Percentiles rank a stretch among this genome's conserved stretches.
Evolutionary conservation across 2,113 vertebrate genomes (phyloP).

Genomic region (Siphamia tubifer): DNA sequence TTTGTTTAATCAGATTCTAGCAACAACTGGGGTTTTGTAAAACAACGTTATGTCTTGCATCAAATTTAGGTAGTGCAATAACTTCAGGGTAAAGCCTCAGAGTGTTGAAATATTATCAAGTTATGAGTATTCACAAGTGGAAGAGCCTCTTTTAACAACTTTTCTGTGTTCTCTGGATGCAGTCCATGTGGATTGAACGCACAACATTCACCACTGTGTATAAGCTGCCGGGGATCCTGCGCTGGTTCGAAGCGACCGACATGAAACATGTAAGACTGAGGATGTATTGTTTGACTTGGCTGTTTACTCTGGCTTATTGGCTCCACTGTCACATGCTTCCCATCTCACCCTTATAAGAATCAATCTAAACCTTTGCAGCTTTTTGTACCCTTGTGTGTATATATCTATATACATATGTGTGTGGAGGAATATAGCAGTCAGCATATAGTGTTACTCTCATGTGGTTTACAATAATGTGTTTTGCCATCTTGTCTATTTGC

Average conservation of each 20-base stretch:
- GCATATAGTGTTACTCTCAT: too few relatives aligned
- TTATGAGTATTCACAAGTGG: not conserved
- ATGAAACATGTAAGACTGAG: constrained; percentile 82
- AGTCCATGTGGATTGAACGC: constrained; percentile 99
- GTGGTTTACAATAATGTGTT: too few relatives aligned
- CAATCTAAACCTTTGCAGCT: not conserved
- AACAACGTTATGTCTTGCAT: not conserved
- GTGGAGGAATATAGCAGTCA: too few relatives aligned
- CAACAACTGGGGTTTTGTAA: not conserved
- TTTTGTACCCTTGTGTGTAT: too few relatives aligned
- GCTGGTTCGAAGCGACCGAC: constrained; percentile 93
- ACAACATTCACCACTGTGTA: constrained; percentile 93
- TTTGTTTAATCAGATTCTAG: constrained; percentile 1
- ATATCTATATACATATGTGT: too few relatives aligned
- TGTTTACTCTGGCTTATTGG: not conserved
- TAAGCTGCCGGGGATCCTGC: constrained; percentile 94
- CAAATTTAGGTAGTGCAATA: not conserved
- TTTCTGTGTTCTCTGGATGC: not conserved
- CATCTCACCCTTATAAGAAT: not conserved
- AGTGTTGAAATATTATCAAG: not conserved
- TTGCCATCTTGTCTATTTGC: too few relatives aligned
- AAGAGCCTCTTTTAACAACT: not conserved
- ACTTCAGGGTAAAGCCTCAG: not conserved
- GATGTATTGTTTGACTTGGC: not conserved
- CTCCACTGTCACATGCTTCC: not conserved